Percentiles rank a stretch among this genome's conserved stretches.
These are phyloP conservation scores for Sarotherodon lohbergeri DNA, from an alignment of 2,113 vertebrate genomes.

Conservation along the genomic window DNA sequence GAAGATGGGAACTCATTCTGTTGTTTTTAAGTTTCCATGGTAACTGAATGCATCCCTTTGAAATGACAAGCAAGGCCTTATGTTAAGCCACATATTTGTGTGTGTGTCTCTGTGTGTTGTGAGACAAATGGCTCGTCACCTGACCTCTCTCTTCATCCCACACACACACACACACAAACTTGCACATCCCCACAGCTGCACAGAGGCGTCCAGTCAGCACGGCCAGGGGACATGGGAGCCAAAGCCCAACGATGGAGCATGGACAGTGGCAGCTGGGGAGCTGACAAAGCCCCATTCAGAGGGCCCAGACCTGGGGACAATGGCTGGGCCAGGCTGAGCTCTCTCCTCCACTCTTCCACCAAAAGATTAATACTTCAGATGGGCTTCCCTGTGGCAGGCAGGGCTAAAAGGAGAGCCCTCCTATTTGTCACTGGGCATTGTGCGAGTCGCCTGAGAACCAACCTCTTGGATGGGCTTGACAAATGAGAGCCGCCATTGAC, in stretches of 20 bases:
- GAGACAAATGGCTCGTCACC: conserved; percentile 66
- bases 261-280: conserved; percentile 76
- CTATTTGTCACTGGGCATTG: conserved; percentile 77
- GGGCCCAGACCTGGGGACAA: conserved; percentile 71
- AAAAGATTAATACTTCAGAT: conserved; percentile 82
- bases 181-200: conserved; percentile 70
- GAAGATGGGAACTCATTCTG: background rate
- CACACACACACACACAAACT: conserved; percentile 40
- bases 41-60: conserved; percentile 30
- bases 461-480: conserved; percentile 74
- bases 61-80: conserved; percentile 40
- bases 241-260: conserved; percentile 70
- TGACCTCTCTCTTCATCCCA: conserved; percentile 50
- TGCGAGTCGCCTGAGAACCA: conserved; percentile 73
- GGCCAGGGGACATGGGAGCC: conserved; percentile 72
- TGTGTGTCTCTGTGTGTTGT: conserved; percentile 29
- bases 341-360: conserved; percentile 73
- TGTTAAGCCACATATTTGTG: conserved; percentile 39
- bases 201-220: conserved; percentile 72
- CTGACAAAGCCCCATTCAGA: conserved; percentile 79
- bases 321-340: conserved; percentile 70
- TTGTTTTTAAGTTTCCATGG: conserved; percentile 24
- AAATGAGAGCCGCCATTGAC: conserved; percentile 73
- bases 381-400: conserved; percentile 75
- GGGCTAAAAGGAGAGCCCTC: conserved; percentile 74